Conservation (phyloP, 2,888 invertebrate genomes). For the Eurytoma californica region DNA sequence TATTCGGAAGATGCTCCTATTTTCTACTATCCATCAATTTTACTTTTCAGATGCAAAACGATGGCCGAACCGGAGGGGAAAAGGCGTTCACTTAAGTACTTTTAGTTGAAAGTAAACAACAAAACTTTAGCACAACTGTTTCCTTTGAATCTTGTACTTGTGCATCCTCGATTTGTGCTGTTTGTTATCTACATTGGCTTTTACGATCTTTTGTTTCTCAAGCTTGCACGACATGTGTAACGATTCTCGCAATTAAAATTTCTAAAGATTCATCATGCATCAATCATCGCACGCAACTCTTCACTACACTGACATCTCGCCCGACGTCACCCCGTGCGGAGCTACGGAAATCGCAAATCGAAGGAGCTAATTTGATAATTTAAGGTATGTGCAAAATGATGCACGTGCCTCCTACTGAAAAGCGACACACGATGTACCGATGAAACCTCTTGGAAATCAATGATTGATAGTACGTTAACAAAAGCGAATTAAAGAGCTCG, state of each 20-base stretch:
- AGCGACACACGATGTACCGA: neutral
- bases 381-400: neutral
- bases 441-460: no score
- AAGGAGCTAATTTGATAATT: conserved; percentile 14
- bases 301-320: conserved; percentile 27
- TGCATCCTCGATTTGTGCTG: conserved; percentile 24
- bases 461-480: no score
- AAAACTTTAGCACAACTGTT: conserved; percentile 7
- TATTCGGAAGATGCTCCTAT: neutral
- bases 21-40: neutral
- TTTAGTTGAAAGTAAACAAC: conserved; percentile 14
- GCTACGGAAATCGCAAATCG: neutral
- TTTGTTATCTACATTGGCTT: conserved; percentile 39
- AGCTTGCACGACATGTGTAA: conserved; percentile 44
- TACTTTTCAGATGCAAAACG: conserved; percentile 29
- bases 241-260: conserved; percentile 35
- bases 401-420: no score
- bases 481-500: no score
- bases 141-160: neutral
- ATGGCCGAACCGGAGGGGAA: neutral
- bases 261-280: conserved; percentile 21
- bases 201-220: conserved; percentile 28
- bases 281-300: conserved; percentile 46
- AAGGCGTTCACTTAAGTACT: neutral
- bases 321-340: conserved; percentile 43